These are phyloP conservation scores for Mamestra configurata DNA, from an alignment of 1,140 invertebrate genomes.

Conservation along the genomic window DNA sequence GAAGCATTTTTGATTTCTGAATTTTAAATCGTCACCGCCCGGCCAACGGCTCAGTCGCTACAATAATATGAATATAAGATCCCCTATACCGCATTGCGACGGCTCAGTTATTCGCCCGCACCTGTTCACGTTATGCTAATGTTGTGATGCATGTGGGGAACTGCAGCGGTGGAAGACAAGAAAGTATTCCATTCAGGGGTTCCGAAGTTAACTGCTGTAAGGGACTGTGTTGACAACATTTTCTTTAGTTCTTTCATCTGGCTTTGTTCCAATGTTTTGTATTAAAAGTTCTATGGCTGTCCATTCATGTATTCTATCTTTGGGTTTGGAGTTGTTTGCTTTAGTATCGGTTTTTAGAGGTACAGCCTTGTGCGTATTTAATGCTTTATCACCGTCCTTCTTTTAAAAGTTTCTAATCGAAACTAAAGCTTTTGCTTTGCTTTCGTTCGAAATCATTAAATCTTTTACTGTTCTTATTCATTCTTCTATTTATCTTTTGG, in stretches of 20 bases:
- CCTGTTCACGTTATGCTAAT: slow-evolving; percentile 80
- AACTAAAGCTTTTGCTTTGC: neutral
- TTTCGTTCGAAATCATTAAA: neutral
- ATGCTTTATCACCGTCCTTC: neutral
- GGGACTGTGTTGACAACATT: slow-evolving; percentile 32
- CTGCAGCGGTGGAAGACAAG: slow-evolving; percentile 57
- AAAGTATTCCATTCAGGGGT: slow-evolving; percentile 43
- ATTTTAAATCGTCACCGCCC: slow-evolving; percentile 58
- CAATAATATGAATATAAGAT: slow-evolving; percentile 83
- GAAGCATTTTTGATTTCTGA: slow-evolving; percentile 65
- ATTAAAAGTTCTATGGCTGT: slow-evolving; percentile 22
- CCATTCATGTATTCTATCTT: neutral
- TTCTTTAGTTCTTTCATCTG: slow-evolving; percentile 4
- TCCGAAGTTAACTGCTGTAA: slow-evolving; percentile 18
- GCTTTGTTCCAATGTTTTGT: neutral
- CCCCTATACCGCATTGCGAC: slow-evolving; percentile 78
- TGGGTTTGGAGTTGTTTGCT: neutral
- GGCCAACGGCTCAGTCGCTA: slow-evolving; percentile 60
- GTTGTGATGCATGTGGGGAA: slow-evolving; percentile 62
- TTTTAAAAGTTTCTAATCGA: neutral
- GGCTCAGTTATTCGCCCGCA: slow-evolving; percentile 82
- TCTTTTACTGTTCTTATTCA: neutral
- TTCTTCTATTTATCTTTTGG: neutral
- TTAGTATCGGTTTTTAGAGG: neutral
- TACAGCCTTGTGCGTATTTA: neutral